Base-by-base conservation (phyloP, 2,888 invertebrate genomes). In the Camponotus fellah region DNA sequence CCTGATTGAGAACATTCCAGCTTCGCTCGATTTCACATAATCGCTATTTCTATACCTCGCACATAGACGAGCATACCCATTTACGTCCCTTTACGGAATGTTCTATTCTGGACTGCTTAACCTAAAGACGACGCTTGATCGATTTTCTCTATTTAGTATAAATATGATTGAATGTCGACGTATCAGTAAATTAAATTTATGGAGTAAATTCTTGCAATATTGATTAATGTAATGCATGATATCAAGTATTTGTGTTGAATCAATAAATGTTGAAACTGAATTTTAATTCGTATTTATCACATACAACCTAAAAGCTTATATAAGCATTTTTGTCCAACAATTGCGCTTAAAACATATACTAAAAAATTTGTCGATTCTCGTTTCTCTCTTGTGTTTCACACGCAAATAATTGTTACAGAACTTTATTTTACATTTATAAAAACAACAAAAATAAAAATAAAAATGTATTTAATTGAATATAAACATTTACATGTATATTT, bases 1-100 rank as follows among this genome's bases (percentile, higher is more conserved):
- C 79, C 17, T 17, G 71, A 12, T 71, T 21, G 46, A 62, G 71
- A 62, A 65, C 53, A 60, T 71, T 68, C 21, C 43, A 32, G 10
- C 21, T 66, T 32, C 32, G 40, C 60, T 62, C 71, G 71, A 80
- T 80, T 80, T 80, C 71, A 58, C 40, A 21, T 71, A 79, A 79
- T 60, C 71, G 46, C 69, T 62, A 71, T 80, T 71, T 71, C 79
- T 71, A 80, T 68, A 66, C 37, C 26, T 60, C 17, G 34, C 46
- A 60, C 71, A 71, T 40, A 49, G 34, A 79, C 17, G 34, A 32
- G 12, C n/a, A 58, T 21, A 60, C 0, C 40, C 56, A 79, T 46
- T 79, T 43, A 71, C 17, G 43, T 80, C 21, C 21, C 60, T 68
- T 77, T 60, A 56, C 34, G 32, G 60, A 71, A 40, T 71, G 46